Evolutionary conservation across 2,888 invertebrate species (phyloP).

Genomic region (Steinernema scapterisci): DNA sequence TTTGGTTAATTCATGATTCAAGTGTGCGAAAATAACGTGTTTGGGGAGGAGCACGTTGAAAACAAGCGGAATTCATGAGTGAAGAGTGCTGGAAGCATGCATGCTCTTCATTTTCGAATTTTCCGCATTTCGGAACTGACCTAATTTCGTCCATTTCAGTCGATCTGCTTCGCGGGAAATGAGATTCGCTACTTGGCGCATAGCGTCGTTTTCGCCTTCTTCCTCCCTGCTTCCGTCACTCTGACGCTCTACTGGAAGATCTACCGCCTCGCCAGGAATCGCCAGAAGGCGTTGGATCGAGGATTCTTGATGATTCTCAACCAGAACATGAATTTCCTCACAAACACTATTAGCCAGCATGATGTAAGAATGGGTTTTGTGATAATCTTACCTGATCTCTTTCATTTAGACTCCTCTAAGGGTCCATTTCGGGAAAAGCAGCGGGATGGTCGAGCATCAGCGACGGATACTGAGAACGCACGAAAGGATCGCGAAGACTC

Average conservation of each 20-base stretch:
- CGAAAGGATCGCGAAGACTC: constrained; percentile 73
- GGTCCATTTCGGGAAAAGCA: constrained; percentile 66
- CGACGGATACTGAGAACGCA: constrained; percentile 68
- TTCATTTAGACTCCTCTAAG: constrained; percentile 61
- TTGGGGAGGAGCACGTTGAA: neutral
- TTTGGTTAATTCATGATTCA: constrained; percentile 15
- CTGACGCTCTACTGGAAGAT: constrained; percentile 67
- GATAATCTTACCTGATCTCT: neutral
- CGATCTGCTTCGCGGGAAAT: constrained; percentile 63
- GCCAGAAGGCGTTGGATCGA: constrained; percentile 63
- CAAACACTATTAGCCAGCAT: constrained; percentile 58
- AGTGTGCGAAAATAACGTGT: neutral
- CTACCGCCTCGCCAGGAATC: constrained; percentile 63
- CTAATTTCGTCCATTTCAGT: constrained; percentile 43
- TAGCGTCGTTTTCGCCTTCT: constrained; percentile 67
- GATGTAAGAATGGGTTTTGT: neutral
- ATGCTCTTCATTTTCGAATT: no score
- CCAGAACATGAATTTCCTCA: constrained; percentile 67
- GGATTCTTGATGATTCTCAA: constrained; percentile 67
- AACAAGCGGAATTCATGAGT: neutral
- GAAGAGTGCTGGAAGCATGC: neutral
- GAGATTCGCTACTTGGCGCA: constrained; percentile 67
- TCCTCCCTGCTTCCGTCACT: constrained; percentile 67
- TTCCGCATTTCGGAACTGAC: neutral
- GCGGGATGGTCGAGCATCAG: constrained; percentile 67